A percentile compares a stretch with the other conserved stretches of the same genome.
These are phyloP conservation scores for Coryphaenoides rupestris DNA, from an alignment of 2,113 vertebrate species.

Conservation along the genomic window DNA sequence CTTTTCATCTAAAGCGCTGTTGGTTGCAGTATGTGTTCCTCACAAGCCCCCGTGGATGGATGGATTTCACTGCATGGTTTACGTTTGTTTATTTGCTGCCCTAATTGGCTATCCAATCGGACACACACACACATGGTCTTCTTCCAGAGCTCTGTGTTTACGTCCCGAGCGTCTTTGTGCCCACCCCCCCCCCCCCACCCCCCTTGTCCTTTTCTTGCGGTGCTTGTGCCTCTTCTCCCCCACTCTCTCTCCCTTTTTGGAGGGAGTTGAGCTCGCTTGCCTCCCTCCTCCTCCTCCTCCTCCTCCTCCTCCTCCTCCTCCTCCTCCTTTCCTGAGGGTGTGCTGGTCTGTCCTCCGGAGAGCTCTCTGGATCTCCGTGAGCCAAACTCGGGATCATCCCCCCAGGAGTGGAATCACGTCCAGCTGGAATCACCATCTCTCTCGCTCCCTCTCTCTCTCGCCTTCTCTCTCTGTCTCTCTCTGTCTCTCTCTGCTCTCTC, in stretches of 20 bases:
- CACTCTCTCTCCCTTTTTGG: conserved; percentile 23
- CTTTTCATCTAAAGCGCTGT: background rate
- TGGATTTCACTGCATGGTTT: no score
- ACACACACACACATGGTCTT: conserved; percentile 2
- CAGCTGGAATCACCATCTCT: conserved; percentile 38
- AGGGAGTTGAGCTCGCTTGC: no score
- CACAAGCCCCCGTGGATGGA: conserved; percentile 2
- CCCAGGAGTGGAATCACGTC: conserved; percentile 52
- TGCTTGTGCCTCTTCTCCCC: conserved; percentile 20
- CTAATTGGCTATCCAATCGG: no score
- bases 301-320: conserved; percentile 6
- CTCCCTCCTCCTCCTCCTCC: conserved; percentile 14
- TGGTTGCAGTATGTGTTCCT: conserved; percentile 6
- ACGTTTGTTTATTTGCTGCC: no score
- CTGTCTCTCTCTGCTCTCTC: conserved; percentile 6
- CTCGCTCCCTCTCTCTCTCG: conserved; percentile 2
- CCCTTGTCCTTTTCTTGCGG: background rate
- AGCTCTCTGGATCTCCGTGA: conserved; percentile 39
- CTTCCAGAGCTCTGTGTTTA: conserved; percentile 10
- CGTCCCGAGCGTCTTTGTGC: background rate
- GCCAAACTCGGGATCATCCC: conserved; percentile 40
- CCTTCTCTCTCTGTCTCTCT: background rate
- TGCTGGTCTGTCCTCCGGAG: conserved; percentile 39
- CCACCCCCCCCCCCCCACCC: background rate
- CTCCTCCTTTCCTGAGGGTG: conserved; percentile 8